Conservation (phyloP, 2,888 invertebrate species). For the Isotomurus palustris region DNA sequence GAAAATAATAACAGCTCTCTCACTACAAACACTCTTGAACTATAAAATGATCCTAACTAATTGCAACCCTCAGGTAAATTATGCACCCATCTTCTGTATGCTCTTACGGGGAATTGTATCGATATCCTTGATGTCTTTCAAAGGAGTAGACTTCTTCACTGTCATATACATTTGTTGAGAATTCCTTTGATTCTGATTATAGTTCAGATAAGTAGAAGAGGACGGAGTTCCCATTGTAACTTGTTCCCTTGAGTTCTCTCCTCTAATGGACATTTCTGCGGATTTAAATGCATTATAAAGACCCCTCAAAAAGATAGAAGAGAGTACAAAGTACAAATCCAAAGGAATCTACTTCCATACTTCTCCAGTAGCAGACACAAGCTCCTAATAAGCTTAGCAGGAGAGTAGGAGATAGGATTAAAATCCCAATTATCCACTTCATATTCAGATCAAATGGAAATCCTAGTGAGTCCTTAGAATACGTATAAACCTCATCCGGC, state of each 20-base stretch:
- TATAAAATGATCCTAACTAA: not conserved
- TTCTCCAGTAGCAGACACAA: conserved; percentile 56
- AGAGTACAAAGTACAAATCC: not conserved
- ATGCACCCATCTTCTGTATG: not conserved
- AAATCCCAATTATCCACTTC: conserved; percentile 55
- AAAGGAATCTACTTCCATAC: conserved; percentile 51
- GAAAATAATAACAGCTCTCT: conserved; percentile 3
- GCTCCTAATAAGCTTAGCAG: conserved; percentile 56
- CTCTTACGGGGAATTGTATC: conserved; percentile 54
- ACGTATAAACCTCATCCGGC: no score
- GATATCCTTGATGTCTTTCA: conserved; percentile 50
- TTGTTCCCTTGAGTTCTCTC: conserved; percentile 42
- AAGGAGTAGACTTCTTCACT: conserved; percentile 43
- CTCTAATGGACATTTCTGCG: conserved; percentile 39
- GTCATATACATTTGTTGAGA: conserved; percentile 43
- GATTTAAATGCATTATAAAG: not conserved
- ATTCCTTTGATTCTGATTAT: conserved; percentile 40
- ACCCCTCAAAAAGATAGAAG: not conserved
- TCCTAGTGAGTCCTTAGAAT: no score
- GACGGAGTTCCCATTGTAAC: conserved; percentile 40
- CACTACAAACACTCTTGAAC: not conserved
- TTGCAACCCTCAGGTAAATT: not conserved
- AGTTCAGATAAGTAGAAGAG: conserved; percentile 43
- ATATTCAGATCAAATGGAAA: conserved; percentile 53
- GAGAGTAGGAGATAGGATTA: conserved; percentile 56